Evolutionary conservation across 1,140 invertebrate genomes (phyloP).

Genomic region (Orchesella cincta): DNA sequence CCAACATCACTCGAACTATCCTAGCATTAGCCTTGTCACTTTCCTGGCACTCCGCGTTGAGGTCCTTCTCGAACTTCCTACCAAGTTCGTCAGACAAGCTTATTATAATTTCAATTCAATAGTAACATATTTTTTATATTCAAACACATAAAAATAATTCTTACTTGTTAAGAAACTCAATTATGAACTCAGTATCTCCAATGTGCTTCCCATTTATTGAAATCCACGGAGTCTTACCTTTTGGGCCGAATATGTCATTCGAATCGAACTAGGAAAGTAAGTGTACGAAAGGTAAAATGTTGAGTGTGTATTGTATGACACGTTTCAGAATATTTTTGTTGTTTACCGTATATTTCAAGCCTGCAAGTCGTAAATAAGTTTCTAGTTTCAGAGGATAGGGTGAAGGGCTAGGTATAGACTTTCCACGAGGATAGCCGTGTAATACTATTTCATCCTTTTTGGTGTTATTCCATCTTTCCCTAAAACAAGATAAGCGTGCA

Average conservation of each 20-base stretch:
- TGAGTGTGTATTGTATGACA: too few relatives aligned
- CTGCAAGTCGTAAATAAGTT: constrained; percentile 48
- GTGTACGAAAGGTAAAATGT: not conserved
- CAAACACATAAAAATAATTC: not conserved
- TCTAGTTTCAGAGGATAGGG: constrained; percentile 50
- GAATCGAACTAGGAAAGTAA: constrained; percentile 30
- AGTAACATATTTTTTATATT: constrained; percentile 2
- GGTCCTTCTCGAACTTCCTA: constrained; percentile 38
- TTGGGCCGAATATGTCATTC: constrained; percentile 34
- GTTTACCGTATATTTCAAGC: constrained; percentile 48
- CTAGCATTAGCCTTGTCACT: constrained; percentile 38
- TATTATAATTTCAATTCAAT: not conserved
- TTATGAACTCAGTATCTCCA: constrained; percentile 53
- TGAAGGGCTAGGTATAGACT: constrained; percentile 34
- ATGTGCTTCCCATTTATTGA: constrained; percentile 55
- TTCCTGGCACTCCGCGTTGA: constrained; percentile 27
- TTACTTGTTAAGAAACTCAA: constrained; percentile 41
- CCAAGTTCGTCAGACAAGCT: not conserved
- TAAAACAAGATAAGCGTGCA: not conserved
- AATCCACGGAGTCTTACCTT: constrained; percentile 56
- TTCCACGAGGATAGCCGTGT: constrained; percentile 40
- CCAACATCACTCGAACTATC: constrained; percentile 46
- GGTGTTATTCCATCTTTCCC: constrained; percentile 29
- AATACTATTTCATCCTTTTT: constrained; percentile 38
- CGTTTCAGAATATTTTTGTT: not conserved